Conservation (phyloP, 2,113 vertebrate species). For the Callospermophilus lateralis region DNA sequence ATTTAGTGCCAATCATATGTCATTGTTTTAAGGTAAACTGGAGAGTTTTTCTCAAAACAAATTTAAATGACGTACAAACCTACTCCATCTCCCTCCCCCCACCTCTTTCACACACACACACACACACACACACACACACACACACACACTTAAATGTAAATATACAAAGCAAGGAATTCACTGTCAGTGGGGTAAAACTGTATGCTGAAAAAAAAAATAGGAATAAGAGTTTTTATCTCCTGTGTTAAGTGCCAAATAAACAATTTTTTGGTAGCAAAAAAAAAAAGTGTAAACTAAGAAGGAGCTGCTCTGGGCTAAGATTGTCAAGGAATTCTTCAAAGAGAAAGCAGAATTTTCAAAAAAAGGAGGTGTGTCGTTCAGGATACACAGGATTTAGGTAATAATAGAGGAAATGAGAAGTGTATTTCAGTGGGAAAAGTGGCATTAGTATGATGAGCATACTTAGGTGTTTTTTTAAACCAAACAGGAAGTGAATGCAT, state of each 20-base stretch:
- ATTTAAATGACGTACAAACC: slow-evolving; percentile 62
- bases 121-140: slow-evolving; percentile 5
- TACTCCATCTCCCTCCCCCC: background rate
- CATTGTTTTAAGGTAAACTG: slow-evolving; percentile 72
- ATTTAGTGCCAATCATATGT: slow-evolving; percentile 70
- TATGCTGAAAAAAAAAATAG: slow-evolving; percentile 29
- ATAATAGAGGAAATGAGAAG: background rate
- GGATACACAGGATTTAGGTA: background rate
- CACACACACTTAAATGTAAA: slow-evolving; percentile 55
- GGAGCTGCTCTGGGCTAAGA: background rate
- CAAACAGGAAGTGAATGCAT: background rate
- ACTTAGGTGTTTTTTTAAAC: background rate
- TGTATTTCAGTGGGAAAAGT: background rate
- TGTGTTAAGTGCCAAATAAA: background rate
- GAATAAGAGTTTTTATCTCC: background rate
- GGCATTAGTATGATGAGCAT: background rate
- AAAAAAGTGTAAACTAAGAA: slow-evolving; percentile 17
- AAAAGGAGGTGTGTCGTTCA: background rate
- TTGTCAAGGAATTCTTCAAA: slow-evolving; percentile 11
- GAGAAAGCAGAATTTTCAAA: background rate
- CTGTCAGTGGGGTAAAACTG: slow-evolving; percentile 28
- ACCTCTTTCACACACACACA: background rate
- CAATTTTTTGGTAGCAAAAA: background rate
- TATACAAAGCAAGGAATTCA: slow-evolving; percentile 49
- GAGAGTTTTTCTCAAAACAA: slow-evolving; percentile 55